These are phyloP conservation scores for Anisognathus igniventris DNA, from an alignment of 2,797 vertebrate genomes.

Conservation along the genomic window DNA sequence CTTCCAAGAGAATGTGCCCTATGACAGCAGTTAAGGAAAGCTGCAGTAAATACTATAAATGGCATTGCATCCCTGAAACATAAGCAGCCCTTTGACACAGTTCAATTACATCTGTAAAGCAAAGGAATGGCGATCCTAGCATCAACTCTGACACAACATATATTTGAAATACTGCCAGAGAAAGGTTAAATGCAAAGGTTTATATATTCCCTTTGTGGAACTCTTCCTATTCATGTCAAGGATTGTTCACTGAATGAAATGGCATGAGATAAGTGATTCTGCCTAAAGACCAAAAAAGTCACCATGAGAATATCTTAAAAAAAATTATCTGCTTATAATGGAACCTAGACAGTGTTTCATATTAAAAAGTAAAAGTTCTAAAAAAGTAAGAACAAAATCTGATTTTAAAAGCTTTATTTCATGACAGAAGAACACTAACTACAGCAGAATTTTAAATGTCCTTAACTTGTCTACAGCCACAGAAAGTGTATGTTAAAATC, in stretches of 20 bases:
- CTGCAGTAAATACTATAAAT: background rate
- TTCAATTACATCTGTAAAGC: background rate
- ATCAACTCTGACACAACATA: background rate
- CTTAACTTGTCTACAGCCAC: background rate
- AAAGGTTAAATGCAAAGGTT: background rate
- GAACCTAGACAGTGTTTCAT: background rate
- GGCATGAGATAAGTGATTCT: background rate
- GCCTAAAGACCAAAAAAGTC: background rate
- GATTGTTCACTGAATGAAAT: background rate
- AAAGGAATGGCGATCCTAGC: background rate
- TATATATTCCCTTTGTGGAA: background rate
- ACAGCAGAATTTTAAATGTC: background rate
- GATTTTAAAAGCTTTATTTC: background rate
- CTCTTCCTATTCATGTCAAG: background rate
- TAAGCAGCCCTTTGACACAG: background rate
- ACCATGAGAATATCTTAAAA: background rate
- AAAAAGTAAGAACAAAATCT: background rate
- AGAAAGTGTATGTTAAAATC: background rate
- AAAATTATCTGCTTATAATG: background rate
- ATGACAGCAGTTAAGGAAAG: background rate
- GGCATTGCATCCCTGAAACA: background rate
- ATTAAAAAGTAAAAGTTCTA: background rate
- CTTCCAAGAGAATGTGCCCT: background rate
- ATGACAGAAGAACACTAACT: background rate
- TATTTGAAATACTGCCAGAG: background rate